These are phyloP conservation scores for Ochlodes sylvanus DNA, from an alignment of 2,888 invertebrate genomes.

Conservation along the genomic window DNA sequence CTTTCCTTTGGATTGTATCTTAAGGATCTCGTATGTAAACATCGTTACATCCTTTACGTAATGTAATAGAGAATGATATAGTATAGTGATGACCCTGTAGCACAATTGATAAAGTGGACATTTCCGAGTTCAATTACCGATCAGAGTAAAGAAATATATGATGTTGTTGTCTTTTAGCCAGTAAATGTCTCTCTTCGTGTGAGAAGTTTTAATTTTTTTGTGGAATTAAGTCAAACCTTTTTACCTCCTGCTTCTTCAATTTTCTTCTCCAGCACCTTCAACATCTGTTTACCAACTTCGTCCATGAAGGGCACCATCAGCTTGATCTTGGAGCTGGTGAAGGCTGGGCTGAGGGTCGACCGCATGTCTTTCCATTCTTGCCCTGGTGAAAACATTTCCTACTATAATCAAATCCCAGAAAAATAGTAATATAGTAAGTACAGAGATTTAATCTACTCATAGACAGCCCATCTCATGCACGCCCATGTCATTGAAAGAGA, in stretches of 20 bases:
- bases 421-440: too few relatives aligned
- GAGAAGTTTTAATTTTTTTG: too few relatives aligned
- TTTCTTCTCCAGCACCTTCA: constrained; percentile 50
- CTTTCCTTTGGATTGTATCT: too few relatives aligned
- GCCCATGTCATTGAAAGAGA: too few relatives aligned
- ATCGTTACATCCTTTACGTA: too few relatives aligned
- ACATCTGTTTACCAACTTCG: constrained; percentile 63
- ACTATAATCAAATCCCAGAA: not conserved
- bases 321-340: constrained; percentile 78
- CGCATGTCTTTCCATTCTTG: constrained; percentile 65
- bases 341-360: constrained; percentile 70
- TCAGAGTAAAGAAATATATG: not conserved
- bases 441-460: too few relatives aligned
- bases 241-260: constrained; percentile 49
- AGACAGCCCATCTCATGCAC: too few relatives aligned
- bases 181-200: not conserved
- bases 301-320: constrained; percentile 67
- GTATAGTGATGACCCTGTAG: too few relatives aligned
- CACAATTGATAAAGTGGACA: not conserved
- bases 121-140: not conserved
- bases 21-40: too few relatives aligned
- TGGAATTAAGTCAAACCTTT: not conserved
- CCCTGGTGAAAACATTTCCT: constrained; percentile 40
- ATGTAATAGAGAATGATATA: too few relatives aligned
- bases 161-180: not conserved